Evolutionary conservation across 2,797 vertebrate species (phyloP), one percentile per base, ranked within the genome.

Genomic region (Sebastes alutus): DNA sequence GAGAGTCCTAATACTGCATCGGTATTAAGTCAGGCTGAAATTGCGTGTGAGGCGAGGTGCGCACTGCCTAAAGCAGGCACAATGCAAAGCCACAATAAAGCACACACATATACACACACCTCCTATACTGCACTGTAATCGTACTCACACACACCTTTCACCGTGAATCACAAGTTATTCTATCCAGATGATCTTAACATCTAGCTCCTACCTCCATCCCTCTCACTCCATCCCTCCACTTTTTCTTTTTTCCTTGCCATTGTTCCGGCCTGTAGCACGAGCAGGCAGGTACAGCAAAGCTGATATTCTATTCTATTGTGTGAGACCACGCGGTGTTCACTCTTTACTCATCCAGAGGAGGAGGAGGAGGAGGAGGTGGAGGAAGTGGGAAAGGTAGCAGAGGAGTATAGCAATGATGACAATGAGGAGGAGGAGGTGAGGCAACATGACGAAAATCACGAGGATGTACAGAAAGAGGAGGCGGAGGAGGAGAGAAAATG

Each of bases 371-470:
- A 12, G 60, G 58, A 22, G 52, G 58, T 46, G 46, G 32, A 54
- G 70, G 61, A 67, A 25, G 54, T 4, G 7, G 35, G n/a, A 58
- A 55, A 11, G 62, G 67, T 13, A 27, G 60, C 49, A 67, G 61
- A 54, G 23, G 60, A 78, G 56, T 60, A 33, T 22, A 72, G 61
- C 56, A 27, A 32, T 42, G 55, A 78, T 71, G 55, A 82, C n/a
- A 60, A 72, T 23, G 70, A 78, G 22, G 67, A 72, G 54, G 65
- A 79, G 67, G 74, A 61, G 74, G 65, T 58, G 75, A 86, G 64
- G 75, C 42, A 85, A 72, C 56, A 66, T 75, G 81, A 92, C n/a
- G 65, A 72, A 75, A 84, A 72, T 32, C 65, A 79, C 7, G 12
- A 60, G 72, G 16, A 87, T 38, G 70, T 65, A 83, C 75, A 87